Evolutionary conservation across 1,140 invertebrate species (phyloP), one percentile per base, ranked within the genome.

Genomic region (Neodiprion virginianus): DNA sequence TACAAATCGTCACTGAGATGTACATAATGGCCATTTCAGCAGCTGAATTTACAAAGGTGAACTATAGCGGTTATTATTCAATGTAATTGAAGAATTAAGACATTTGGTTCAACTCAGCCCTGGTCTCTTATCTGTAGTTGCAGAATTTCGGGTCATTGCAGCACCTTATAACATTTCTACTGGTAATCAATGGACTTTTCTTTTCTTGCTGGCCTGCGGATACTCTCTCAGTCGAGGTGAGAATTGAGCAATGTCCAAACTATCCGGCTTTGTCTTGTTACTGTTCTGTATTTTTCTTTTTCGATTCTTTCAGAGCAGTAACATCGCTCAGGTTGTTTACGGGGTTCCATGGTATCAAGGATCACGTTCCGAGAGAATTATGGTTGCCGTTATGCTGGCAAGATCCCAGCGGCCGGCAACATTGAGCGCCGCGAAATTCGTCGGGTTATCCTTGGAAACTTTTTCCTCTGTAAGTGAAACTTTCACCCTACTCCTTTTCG

Each of bases 391-490:
- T 17, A 78, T 81, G 0, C 53, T 78, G 21, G 28, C 74, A 23
- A 76, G 79, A 68, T 67, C 77, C n/a, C 78, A 80, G 47, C 78
- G 68, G 28, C 65, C 80, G 8, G 67, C 71, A 21, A 65, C 73
- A 8, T 10, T 82, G 11, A 77, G 77, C 0, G 78, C 80, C 8
- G 80, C 78, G 0, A 73, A 75, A 67, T 76, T 80, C 11, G 12
- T 74, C 2, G 69, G 7, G 1, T 69, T 82, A 5, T 80, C 80
- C 0, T 12, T 82, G 17, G 74, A 76, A 72, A 80, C 80, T 0
- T 81, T 81, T 11, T 74, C 75, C 9, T 76, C 81, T 8, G 80
- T 82, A 74, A 70, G 71, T 71, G 7, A 40, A 40, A 40, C 5
- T 5, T 1, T 40, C 28, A 40, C 5, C 28, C 1, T 5, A 40